A percentile compares a stretch with the other conserved stretches of the same genome.
These are phyloP conservation scores for Anhinga rufa DNA, from an alignment of 2,113 vertebrate genomes.

Conservation along the genomic window DNA sequence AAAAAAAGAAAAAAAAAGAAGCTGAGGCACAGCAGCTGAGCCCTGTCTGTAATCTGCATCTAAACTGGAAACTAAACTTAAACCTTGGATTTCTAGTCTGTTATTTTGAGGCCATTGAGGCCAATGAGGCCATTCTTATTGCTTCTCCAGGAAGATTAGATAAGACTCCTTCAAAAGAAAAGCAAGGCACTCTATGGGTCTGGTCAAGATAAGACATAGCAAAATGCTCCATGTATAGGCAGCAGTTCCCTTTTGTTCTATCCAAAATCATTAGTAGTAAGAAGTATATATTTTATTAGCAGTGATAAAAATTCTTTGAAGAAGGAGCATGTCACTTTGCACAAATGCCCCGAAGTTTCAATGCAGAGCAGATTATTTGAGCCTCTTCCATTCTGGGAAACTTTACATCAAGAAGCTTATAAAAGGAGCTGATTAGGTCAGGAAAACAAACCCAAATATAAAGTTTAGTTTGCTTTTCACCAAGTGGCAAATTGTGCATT, in stretches of 20 bases:
- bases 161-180: background rate
- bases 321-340: background rate
- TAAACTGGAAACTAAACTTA: background rate
- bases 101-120: background rate
- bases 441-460: background rate
- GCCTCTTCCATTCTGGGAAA: background rate
- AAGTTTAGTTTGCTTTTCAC: background rate
- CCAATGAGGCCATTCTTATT: background rate
- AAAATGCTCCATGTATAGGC: background rate
- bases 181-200: background rate
- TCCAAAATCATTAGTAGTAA: background rate
- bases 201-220: background rate
- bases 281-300: background rate
- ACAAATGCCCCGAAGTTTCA: background rate
- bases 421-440: background rate
- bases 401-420: background rate
- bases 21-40: background rate
- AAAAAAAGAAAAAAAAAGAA: background rate
- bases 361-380: background rate
- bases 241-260: background rate
- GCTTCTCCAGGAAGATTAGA: background rate
- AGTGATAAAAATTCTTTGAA: background rate
- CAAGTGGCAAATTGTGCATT: background rate
- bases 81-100: background rate
- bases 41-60: background rate